Evolutionary conservation across 2,113 vertebrate species (phyloP).

Genomic region (Leuciscus idus): DNA sequence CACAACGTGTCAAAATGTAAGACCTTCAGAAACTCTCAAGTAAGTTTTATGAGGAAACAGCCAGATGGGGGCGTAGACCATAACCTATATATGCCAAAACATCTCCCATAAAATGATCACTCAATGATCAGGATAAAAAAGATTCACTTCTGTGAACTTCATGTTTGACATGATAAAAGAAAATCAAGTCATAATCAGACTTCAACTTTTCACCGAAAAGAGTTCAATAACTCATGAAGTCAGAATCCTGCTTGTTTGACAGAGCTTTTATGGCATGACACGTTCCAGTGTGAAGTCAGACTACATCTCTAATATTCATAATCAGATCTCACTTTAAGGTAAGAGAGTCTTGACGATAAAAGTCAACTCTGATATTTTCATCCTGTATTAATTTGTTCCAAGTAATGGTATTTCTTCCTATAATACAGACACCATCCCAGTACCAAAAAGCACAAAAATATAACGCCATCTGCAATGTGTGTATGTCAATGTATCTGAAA

Average conservation of each 20-base stretch:
- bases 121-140: conserved; percentile 10
- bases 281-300: background rate
- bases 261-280: conserved; percentile 5
- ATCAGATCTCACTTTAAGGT: background rate
- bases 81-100: conserved; percentile 37
- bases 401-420: background rate
- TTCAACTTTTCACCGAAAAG: conserved; percentile 1
- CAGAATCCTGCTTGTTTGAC: conserved; percentile 15
- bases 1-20: conserved; percentile 56
- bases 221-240: conserved; percentile 18
- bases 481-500: background rate
- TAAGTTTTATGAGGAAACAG: conserved; percentile 5
- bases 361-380: background rate
- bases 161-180: conserved; percentile 8
- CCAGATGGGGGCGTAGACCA: background rate
- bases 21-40: conserved; percentile 53
- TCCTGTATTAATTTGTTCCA: background rate
- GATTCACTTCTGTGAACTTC: conserved; percentile 11
- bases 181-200: conserved; percentile 16
- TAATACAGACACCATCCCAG: background rate
- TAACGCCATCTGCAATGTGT: background rate
- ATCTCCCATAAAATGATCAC: conserved; percentile 26
- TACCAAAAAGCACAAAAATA: background rate
- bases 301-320: background rate
- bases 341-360: background rate